Evolutionary conservation across 2,888 invertebrate genomes (phyloP).

Genomic region (Machimus atricapillus): DNA sequence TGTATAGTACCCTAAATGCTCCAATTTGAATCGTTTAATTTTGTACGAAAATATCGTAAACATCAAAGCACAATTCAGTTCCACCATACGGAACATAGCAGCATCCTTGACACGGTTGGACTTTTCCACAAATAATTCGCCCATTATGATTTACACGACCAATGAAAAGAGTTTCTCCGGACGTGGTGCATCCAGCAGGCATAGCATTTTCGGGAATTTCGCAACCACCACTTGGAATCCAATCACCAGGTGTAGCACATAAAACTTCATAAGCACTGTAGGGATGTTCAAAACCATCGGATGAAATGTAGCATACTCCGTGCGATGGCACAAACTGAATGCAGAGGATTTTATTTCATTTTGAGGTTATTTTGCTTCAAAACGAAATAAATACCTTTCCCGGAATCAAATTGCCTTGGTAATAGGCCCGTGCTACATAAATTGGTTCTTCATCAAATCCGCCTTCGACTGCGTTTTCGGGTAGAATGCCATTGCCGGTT

Average conservation of each 20-base stretch:
- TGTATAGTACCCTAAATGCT: not conserved
- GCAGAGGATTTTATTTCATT: not conserved
- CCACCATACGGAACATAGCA: slow-evolving; percentile 88
- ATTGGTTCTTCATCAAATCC: slow-evolving; percentile 69
- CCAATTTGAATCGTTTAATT: slow-evolving; percentile 49
- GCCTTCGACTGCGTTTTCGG: slow-evolving; percentile 74
- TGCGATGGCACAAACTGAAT: slow-evolving; percentile 69
- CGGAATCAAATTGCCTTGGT: slow-evolving; percentile 78
- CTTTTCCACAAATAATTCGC: slow-evolving; percentile 79
- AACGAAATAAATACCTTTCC: slow-evolving; percentile 67
- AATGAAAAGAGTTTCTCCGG: slow-evolving; percentile 79
- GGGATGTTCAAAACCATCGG: slow-evolving; percentile 78
- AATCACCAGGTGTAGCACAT: slow-evolving; percentile 68
- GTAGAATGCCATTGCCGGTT: slow-evolving; percentile 69
- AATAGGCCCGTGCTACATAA: slow-evolving; percentile 72
- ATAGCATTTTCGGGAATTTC: slow-evolving; percentile 79
- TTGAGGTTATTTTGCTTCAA: not conserved
- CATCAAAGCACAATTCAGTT: slow-evolving; percentile 78
- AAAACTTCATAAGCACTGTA: slow-evolving; percentile 75
- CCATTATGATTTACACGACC: slow-evolving; percentile 82
- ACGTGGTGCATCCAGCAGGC: slow-evolving; percentile 75
- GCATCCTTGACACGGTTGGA: slow-evolving; percentile 81
- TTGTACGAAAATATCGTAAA: slow-evolving; percentile 75
- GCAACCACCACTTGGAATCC: slow-evolving; percentile 73
- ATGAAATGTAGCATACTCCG: slow-evolving; percentile 74